Evolutionary conservation across 2,113 vertebrate genomes (phyloP).

Genomic region (Baryphthengus martii): DNA sequence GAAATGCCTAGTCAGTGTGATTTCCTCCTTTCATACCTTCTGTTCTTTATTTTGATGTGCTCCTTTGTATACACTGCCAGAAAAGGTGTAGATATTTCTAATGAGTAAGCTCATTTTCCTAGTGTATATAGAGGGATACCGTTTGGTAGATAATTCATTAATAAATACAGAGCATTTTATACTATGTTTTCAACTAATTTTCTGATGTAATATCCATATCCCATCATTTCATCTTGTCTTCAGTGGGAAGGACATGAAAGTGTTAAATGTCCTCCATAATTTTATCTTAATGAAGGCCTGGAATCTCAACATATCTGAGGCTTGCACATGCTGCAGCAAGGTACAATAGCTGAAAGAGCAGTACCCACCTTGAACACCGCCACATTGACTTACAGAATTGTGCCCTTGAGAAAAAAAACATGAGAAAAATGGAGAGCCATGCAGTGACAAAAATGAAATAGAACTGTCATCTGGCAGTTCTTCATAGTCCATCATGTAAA

Average conservation of each 20-base stretch:
- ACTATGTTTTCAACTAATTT: neutral
- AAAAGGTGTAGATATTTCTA: neutral
- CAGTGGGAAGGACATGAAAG: constrained; percentile 36
- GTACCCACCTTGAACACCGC: constrained; percentile 65
- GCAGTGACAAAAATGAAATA: constrained; percentile 81
- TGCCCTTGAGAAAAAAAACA: constrained; percentile 76
- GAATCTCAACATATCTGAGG: constrained; percentile 44
- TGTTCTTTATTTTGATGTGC: neutral
- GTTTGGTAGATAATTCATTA: neutral
- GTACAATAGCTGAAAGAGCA: constrained; percentile 66
- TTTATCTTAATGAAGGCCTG: constrained; percentile 58
- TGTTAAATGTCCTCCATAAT: constrained; percentile 48
- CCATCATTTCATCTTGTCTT: constrained; percentile 48
- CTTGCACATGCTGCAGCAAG: constrained; percentile 36
- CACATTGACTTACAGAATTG: constrained; percentile 74
- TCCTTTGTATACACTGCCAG: neutral
- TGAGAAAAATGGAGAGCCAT: constrained; percentile 66
- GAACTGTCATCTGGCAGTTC: constrained; percentile 78
- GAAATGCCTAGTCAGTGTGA: neutral
- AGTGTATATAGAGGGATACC: neutral
- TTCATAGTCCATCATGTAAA: constrained; percentile 78
- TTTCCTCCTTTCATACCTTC: neutral
- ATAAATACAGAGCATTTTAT: neutral
- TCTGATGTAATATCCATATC: constrained; percentile 20
- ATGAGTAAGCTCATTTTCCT: neutral